Evolutionary conservation across 2,113 vertebrate species (phyloP).

Genomic region (Aramus guarauna): DNA sequence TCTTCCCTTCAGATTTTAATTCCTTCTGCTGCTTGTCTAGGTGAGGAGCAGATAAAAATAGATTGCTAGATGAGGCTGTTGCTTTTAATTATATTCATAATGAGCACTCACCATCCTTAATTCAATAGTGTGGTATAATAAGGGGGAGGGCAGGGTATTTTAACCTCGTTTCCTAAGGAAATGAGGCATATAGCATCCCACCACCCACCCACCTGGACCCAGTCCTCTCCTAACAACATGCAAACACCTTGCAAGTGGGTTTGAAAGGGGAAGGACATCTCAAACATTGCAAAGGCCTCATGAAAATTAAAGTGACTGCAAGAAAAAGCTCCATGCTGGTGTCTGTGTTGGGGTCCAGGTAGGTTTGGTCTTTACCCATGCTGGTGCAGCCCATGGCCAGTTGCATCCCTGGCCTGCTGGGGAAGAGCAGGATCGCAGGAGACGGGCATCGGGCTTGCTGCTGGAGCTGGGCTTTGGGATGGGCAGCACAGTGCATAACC

Average conservation of each 20-base stretch:
- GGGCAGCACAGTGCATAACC: background rate
- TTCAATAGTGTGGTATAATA: background rate
- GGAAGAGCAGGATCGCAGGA: background rate
- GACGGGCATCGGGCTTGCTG: background rate
- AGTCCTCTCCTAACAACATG: background rate
- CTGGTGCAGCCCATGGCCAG: background rate
- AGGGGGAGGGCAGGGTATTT: background rate
- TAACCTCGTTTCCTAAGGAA: slow-evolving; percentile 54
- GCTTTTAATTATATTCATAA: slow-evolving; percentile 55
- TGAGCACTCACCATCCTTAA: slow-evolving; percentile 5
- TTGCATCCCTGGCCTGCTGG: background rate
- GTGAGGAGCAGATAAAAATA: slow-evolving; percentile 51
- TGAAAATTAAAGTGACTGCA: background rate
- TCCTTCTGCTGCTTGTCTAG: slow-evolving; percentile 22
- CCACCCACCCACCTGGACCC: slow-evolving; percentile 5
- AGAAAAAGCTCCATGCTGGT: fast-evolving
- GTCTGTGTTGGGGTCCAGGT: background rate
- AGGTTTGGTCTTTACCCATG: background rate
- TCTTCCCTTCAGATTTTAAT: background rate
- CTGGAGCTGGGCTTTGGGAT: background rate
- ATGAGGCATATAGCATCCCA: background rate
- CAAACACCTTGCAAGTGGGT: background rate
- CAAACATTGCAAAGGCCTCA: background rate
- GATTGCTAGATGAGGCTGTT: slow-evolving; percentile 36
- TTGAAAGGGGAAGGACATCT: background rate